phyloP scores from a whole-genome alignment of 92 coral and sea anemone genomes.

The Epizoanthus rinbou region DNA sequence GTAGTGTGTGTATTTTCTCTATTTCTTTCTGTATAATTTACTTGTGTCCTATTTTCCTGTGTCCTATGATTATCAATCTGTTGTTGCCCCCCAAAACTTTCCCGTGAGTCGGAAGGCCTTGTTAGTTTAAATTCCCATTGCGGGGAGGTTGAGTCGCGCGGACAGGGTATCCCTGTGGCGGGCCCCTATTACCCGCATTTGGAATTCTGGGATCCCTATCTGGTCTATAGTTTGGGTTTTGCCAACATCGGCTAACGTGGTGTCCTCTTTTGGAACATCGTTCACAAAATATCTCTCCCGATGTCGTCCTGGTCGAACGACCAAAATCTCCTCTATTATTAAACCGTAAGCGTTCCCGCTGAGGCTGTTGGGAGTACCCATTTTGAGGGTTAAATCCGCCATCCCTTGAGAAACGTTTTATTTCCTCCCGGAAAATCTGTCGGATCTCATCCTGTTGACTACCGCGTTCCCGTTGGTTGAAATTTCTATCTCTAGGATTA shows the following conservation, averaged over 20 bases:
- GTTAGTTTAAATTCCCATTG: conserved; percentile 31
- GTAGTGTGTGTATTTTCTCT: not conserved
- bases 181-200: not conserved
- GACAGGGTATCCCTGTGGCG: not conserved
- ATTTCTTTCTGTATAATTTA: not conserved
- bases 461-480: not conserved
- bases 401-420: too few species aligned
- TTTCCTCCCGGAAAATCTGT: too few species aligned
- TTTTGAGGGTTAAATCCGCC: not conserved
- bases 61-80: not conserved
- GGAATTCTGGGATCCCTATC: not conserved
- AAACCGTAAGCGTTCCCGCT: conserved; percentile 11
- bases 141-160: not conserved
- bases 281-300: not conserved
- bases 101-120: conserved; percentile 25
- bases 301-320: not conserved
- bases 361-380: not conserved
- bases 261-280: conserved; percentile 7
- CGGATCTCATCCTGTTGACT: too few species aligned
- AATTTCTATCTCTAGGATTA: not conserved
- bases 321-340: conserved; percentile 17
- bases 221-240: too few species aligned
- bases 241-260: too few species aligned
- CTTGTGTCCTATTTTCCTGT: not conserved
- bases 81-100: conserved; percentile 34